Evolutionary conservation across 92 coral and sea anemone species (phyloP).

Genomic region (Actinernus sp.): DNA sequence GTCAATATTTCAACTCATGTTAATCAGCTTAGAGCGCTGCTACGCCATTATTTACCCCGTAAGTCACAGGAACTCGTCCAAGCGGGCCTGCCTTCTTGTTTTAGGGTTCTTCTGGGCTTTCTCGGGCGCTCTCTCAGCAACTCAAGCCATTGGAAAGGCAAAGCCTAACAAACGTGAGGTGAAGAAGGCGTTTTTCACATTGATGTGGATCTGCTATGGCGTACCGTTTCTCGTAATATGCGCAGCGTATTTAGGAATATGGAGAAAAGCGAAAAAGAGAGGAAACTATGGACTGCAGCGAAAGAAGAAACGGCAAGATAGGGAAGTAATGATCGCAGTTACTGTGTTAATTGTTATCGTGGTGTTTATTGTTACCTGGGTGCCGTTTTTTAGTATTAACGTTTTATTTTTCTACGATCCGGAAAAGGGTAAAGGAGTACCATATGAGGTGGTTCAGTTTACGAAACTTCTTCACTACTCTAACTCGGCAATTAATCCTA

Average conservation of each 20-base stretch:
- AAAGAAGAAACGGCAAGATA: constrained; percentile 52
- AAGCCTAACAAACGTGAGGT: constrained; percentile 7
- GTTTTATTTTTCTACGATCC: constrained; percentile 54
- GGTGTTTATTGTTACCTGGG: constrained; percentile 74
- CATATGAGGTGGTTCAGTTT: constrained; percentile 48
- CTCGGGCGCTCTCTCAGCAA: constrained; percentile 58
- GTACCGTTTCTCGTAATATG: constrained; percentile 62
- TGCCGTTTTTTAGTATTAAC: constrained; percentile 73
- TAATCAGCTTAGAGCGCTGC: constrained; percentile 72
- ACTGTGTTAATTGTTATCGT: constrained; percentile 73
- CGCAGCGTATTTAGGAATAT: constrained; percentile 66
- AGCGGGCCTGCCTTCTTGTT: constrained; percentile 38
- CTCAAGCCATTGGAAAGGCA: constrained; percentile 35
- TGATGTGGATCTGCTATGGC: constrained; percentile 44
- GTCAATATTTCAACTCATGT: constrained; percentile 70
- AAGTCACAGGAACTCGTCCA: constrained; percentile 74
- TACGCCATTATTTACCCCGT: constrained; percentile 75
- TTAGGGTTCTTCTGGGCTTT: constrained; percentile 56
- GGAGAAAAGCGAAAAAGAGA: constrained; percentile 54
- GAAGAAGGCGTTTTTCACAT: constrained; percentile 54
- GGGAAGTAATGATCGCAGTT: constrained; percentile 67
- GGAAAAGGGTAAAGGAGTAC: constrained; percentile 25
- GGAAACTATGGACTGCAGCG: constrained; percentile 29
- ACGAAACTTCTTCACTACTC: constrained; percentile 74
- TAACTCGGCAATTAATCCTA: constrained; percentile 81